Evolutionary conservation across 2,888 invertebrate species (phyloP).

Genomic region (Agrochola litura): DNA sequence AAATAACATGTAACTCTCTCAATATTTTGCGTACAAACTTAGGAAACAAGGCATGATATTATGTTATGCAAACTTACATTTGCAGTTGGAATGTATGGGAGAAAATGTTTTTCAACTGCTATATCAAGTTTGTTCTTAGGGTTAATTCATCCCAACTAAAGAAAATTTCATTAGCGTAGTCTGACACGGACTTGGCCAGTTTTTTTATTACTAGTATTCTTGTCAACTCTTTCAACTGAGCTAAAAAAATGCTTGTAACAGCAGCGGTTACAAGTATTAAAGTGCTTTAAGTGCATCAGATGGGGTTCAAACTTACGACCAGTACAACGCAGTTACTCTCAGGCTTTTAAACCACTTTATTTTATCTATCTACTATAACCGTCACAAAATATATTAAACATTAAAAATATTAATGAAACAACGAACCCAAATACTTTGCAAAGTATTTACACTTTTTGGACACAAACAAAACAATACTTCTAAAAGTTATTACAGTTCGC

Average conservation of each 20-base stretch:
- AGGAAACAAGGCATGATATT: too few species aligned
- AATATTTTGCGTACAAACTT: too few species aligned
- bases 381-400: neutral
- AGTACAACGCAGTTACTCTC: neutral
- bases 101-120: too few species aligned
- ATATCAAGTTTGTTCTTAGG: too few species aligned
- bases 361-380: neutral
- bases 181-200: neutral
- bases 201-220: neutral
- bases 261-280: neutral
- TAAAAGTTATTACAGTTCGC: constrained; percentile 16
- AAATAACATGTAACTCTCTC: too few species aligned
- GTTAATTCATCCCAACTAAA: too few species aligned
- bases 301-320: neutral
- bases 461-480: constrained; percentile 39
- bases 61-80: too few species aligned
- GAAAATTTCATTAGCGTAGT: too few species aligned
- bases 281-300: neutral
- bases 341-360: neutral
- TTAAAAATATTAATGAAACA: neutral
- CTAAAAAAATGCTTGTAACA: neutral
- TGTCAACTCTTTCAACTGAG: neutral
- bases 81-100: too few species aligned
- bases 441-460: constrained; percentile 19
- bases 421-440: constrained; percentile 8